Evolutionary conservation across 2,797 vertebrate species (phyloP), one percentile per base, ranked within the genome.

Genomic region (Premnoplex brunnescens): DNA sequence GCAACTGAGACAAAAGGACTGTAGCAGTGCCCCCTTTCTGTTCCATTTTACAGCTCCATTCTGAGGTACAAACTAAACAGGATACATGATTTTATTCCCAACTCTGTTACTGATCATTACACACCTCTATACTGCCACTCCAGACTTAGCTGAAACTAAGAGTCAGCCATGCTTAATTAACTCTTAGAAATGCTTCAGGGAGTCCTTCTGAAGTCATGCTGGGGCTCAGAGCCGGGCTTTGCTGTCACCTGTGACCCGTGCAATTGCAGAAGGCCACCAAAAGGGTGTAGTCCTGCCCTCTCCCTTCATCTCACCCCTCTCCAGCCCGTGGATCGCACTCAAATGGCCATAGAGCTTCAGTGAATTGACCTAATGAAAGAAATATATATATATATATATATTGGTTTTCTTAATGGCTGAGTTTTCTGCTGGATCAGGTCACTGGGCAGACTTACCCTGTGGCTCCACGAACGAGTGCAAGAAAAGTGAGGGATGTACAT

Each of bases 261-360:
- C 89, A 95, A 30, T 93, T 91, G 85, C 95, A 0, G 87, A 58
- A 74, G 91, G 89, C 89, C 86, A 89, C 96, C 96, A 85, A 96
- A 87, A 96, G 96, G 95, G 96, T 92, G 95, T 95, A 87, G 91
- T 92, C 92, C 96, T 96, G 95, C 78, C 71, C 91, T 93, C 94
- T 79, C 27, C 86, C 87, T 85, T 63, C 92, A 52, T 46, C 64
- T 60, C 75, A 11, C 52, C 81, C 54, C 64, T 83, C 58, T 76
- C 54, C 90, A 22, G 64, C 48, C 88, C 51, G 66, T 9, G 56
- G 12, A 27, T 56, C 8, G 7, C 48, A 12, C 43, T 48, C 71
- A 36, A 75, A 88, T 51, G 54, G 43, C 84, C 52, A 30, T 91
- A 63, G 71, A 71, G 44, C 55, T 67, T 77, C 85, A 10, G 7